A percentile compares a stretch with the other conserved stretches of the same genome.
These are phyloP conservation scores for Sorex araneus DNA, from an alignment of 2,113 vertebrate genomes.

Conservation along the genomic window DNA sequence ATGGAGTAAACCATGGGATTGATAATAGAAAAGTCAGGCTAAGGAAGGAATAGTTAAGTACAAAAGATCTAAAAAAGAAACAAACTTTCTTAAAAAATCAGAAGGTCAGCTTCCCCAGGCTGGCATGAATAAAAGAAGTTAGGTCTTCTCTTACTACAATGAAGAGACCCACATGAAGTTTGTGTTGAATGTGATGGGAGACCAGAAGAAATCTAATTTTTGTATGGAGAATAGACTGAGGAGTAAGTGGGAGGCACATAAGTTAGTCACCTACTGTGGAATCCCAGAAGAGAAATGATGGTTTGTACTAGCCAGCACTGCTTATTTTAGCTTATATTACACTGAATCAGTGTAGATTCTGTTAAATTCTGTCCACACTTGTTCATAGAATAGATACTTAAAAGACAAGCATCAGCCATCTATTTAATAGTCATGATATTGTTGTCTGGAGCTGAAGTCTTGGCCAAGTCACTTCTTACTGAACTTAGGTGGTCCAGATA, in stretches of 20 bases:
- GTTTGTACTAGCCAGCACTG: neutral
- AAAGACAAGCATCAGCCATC: neutral
- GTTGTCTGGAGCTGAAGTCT: constrained; percentile 26
- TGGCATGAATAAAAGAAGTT: neutral
- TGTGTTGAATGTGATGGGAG: neutral
- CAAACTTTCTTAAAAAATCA: neutral
- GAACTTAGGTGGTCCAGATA: constrained; percentile 34
- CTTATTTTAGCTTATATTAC: neutral
- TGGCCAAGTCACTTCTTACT: constrained; percentile 3
- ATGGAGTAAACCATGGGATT: neutral
- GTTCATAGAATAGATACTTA: neutral
- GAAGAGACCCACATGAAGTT: neutral
- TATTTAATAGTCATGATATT: neutral
- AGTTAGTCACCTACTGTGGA: neutral
- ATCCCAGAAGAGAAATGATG: neutral
- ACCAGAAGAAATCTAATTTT: fast-evolving
- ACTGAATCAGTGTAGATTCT: neutral
- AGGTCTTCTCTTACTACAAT: fast-evolving
- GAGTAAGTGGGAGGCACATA: too few species aligned
- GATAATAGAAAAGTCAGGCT: neutral
- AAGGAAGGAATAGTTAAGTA: neutral
- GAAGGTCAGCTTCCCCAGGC: neutral
- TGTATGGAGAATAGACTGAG: neutral
- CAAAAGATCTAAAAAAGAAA: neutral
- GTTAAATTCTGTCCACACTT: neutral